Conservation (phyloP, 2,797 vertebrate genomes). For the Trematomus bernacchii region DNA sequence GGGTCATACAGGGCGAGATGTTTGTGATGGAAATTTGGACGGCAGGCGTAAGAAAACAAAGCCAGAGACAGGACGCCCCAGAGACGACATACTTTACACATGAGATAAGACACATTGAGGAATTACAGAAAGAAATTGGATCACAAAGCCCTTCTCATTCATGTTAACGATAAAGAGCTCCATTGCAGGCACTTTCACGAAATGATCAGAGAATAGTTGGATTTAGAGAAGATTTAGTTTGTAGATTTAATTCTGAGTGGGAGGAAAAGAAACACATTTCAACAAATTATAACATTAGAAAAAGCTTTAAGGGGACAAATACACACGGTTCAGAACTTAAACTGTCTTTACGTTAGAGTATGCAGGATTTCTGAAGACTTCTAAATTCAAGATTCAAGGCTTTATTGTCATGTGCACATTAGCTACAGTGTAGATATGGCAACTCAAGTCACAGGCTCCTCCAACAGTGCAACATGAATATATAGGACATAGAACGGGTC, state of each 20-base stretch:
- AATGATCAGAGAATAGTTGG: slow-evolving; percentile 35
- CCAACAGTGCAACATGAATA: no score
- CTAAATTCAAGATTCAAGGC: no score
- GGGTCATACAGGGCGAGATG: slow-evolving; percentile 81
- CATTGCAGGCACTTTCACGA: slow-evolving; percentile 29
- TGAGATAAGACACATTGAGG: slow-evolving; percentile 74
- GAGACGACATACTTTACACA: slow-evolving; percentile 82
- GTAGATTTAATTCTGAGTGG: slow-evolving; percentile 26
- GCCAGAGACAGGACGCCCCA: slow-evolving; percentile 74
- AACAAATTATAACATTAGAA: neutral
- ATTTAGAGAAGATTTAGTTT: slow-evolving; percentile 23
- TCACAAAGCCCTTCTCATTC: slow-evolving; percentile 47
- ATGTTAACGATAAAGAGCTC: slow-evolving; percentile 17
- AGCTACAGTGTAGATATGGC: no score
- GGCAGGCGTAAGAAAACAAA: slow-evolving; percentile 86
- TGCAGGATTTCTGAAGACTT: neutral
- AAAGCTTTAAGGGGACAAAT: neutral
- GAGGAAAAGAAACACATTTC: neutral
- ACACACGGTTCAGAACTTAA: neutral
- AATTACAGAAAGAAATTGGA: slow-evolving; percentile 38
- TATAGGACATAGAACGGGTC: no score
- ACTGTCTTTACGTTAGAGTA: neutral
- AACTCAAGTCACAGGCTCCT: no score
- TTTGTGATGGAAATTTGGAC: slow-evolving; percentile 88
- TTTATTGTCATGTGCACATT: no score